Evolutionary conservation across 2,797 vertebrate species (phyloP), one percentile per base, ranked within the genome.

Genomic region (Chelmon rostratus): DNA sequence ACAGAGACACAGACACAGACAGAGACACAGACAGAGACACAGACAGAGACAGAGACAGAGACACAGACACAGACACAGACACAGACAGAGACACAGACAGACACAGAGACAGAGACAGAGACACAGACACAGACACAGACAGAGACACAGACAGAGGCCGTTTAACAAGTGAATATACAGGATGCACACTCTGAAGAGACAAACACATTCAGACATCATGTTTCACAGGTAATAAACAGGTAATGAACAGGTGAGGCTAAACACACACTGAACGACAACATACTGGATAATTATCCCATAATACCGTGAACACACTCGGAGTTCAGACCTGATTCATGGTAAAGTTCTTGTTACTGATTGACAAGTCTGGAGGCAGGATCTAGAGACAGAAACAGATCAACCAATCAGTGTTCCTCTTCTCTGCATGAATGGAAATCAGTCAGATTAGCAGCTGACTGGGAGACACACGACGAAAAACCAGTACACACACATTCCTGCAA

Each of bases 361-460:
- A 19, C 10, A 28, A 33, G 46, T 38, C 6, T 57, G 52, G 0
- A 38, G 62, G 33, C 25, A 38, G 50, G n/a, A 21, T 28, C 77
- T 76, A 46, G 18, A 73, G 42, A 81, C 38, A 71, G n/a, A 42
- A 13, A 73, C 19, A 19, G 7, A 69, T 56, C 37, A 35, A 25
- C 23, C 40, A 18, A 18, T 54, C 23, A 52, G 16, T 21, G 12
- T 21, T 5, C 31, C 8, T 28, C 8, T 8, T 6, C 21, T 6
- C 11, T 38, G 16, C 8, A 65, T 21, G 15, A 66, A 16, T 54
- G 28, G 1, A 8, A 19, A 31, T 69, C 6, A 23, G 19, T 42
- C n/a, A n/a, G 15, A 63, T 56, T 28, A 59, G 40, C 18, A 9
- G 28, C 28, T 31, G 28, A 31, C 28, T 31, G 28, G 4, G 28